These are phyloP conservation scores for Calephelis virginiensis DNA, from an alignment of 1,140 invertebrate species.

Conservation along the genomic window DNA sequence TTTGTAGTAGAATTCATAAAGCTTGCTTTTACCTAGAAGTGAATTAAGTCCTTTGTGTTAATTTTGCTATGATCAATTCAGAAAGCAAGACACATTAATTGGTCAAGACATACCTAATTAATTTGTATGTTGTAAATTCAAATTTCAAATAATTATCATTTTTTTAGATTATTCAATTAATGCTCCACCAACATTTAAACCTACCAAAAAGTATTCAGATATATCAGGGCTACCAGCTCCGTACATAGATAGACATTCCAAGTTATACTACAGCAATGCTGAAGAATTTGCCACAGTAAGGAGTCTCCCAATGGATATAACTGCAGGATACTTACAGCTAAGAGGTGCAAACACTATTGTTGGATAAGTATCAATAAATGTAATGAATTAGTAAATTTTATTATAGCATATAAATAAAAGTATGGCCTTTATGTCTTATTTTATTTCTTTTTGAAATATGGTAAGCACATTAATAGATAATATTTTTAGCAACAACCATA, in stretches of 20 bases:
- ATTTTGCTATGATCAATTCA: too few relatives aligned
- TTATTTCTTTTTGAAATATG: background rate
- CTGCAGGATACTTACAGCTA: conserved; percentile 91
- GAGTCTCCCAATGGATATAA: conserved; percentile 93
- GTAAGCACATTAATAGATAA: too few relatives aligned
- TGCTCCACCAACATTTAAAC: conserved; percentile 93
- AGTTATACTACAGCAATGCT: conserved; percentile 89
- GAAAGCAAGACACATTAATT: too few relatives aligned
- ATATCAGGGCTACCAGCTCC: conserved; percentile 92
- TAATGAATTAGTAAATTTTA: background rate
- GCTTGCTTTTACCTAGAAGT: too few relatives aligned
- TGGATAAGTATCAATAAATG: conserved; percentile 65
- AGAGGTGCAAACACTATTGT: conserved; percentile 92
- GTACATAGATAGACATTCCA: conserved; percentile 94
- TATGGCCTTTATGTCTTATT: background rate
- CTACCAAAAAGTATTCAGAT: conserved; percentile 96
- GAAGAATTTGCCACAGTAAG: conserved; percentile 92
- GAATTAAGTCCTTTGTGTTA: too few relatives aligned
- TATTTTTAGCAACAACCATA: background rate
- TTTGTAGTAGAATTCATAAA: too few relatives aligned
- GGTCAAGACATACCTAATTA: too few relatives aligned
- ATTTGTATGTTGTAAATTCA: too few relatives aligned
- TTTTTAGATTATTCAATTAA: conserved; percentile 89
- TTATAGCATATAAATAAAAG: background rate
- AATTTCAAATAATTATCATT: too few relatives aligned